Percentiles rank a stretch among this genome's conserved stretches.
phyloP scores from a whole-genome alignment of 2,888 invertebrate genomes.

The Sphinx pinastri region DNA sequence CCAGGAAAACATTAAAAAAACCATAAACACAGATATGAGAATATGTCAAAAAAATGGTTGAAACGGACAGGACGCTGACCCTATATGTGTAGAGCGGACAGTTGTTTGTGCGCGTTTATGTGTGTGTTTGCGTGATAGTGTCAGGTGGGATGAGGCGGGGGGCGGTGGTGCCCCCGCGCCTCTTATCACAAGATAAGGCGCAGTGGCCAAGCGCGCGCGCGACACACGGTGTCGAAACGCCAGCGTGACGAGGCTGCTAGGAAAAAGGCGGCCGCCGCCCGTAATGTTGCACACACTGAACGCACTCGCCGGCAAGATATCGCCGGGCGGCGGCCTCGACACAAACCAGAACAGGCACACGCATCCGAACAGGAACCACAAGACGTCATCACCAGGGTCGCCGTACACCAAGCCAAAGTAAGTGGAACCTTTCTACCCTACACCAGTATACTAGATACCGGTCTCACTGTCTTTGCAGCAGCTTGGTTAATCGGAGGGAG shows the following conservation, averaged over 20 bases:
- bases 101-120: conserved; percentile 42
- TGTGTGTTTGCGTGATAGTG: conserved; percentile 67
- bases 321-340: conserved; percentile 90
- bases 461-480: not conserved
- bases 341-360: conserved; percentile 87
- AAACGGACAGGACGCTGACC: conserved; percentile 80
- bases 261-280: conserved; percentile 86
- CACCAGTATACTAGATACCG: not conserved
- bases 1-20: conserved; percentile 39
- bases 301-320: conserved; percentile 95
- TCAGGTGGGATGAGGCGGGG: conserved; percentile 82
- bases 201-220: conserved; percentile 68
- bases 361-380: conserved; percentile 81
- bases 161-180: conserved; percentile 80
- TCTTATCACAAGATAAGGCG: conserved; percentile 82
- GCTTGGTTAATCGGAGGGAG: not conserved
- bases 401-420: conserved; percentile 82
- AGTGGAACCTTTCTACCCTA: conserved; percentile 47
- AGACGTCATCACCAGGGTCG: conserved; percentile 70
- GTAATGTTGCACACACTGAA: conserved; percentile 94
- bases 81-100: conserved; percentile 54
- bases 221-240: conserved; percentile 70
- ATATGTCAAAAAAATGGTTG: conserved; percentile 63
- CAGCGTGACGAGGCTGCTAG: conserved; percentile 80
- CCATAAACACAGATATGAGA: conserved; percentile 55